Conservation (phyloP, 2,888 invertebrate species). For the Macrosiphum euphorbiae region DNA sequence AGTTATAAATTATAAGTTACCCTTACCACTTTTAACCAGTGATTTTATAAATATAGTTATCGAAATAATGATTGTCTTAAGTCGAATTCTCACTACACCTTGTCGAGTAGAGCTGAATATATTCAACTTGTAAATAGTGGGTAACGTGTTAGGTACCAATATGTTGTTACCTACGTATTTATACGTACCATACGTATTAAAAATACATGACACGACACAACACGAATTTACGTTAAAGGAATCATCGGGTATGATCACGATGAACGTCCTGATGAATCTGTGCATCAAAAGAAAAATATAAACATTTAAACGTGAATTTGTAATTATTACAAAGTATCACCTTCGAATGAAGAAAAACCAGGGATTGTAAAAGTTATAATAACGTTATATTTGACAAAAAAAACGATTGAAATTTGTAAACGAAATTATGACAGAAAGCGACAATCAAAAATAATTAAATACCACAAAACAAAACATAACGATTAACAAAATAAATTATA, state of each 20-base stretch:
- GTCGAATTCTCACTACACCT: neutral
- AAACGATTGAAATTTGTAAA: too few species aligned
- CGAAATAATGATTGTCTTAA: neutral
- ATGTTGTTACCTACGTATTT: neutral
- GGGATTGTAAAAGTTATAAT: too few species aligned
- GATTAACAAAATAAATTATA: too few species aligned
- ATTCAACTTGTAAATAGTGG: neutral
- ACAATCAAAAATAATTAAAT: too few species aligned
- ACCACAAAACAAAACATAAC: too few species aligned
- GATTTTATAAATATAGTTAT: neutral
- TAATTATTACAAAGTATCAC: neutral
- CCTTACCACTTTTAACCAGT: too few species aligned
- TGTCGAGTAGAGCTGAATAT: neutral
- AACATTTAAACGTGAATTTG: neutral
- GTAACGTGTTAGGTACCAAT: neutral
- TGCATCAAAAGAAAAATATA: neutral
- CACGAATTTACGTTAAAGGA: neutral
- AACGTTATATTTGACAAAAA: too few species aligned
- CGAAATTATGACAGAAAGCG: too few species aligned
- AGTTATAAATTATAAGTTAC: neutral
- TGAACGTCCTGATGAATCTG: neutral
- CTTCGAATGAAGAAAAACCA: neutral
- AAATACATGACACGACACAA: neutral
- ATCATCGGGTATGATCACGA: neutral
- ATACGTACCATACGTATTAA: neutral